These are phyloP conservation scores for Diarsia rubi DNA, from an alignment of 2,888 invertebrate genomes.

Conservation along the genomic window DNA sequence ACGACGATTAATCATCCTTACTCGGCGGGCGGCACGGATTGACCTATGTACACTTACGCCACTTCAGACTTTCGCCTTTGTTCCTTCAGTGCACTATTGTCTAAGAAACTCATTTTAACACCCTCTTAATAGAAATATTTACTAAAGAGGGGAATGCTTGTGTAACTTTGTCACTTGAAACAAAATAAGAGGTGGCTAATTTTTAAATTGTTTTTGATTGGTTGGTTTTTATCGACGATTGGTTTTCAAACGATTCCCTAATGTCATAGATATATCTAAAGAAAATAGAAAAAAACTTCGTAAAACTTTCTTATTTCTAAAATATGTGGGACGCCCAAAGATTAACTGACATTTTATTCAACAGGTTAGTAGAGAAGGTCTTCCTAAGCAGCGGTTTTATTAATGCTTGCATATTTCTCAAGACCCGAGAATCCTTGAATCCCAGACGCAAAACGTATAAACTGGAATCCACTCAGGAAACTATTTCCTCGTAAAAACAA, in stretches of 20 bases:
- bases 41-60: conserved; percentile 81
- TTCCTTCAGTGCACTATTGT: conserved; percentile 62
- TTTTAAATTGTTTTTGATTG: background rate
- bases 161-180: conserved; percentile 37
- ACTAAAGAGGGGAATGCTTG: conserved; percentile 22
- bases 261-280: no score
- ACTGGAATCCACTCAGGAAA: conserved; percentile 50
- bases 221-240: background rate
- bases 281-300: background rate
- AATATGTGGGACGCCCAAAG: background rate
- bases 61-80: conserved; percentile 73
- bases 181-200: conserved; percentile 10
- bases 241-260: background rate
- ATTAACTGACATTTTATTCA: conserved; percentile 39
- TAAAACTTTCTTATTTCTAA: background rate
- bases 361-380: conserved; percentile 40
- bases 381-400: conserved; percentile 38
- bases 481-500: conserved; percentile 55
- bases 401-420: conserved; percentile 43
- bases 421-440: conserved; percentile 19
- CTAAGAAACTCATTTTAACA: conserved; percentile 54
- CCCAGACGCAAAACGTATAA: conserved; percentile 37
- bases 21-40: conserved; percentile 83
- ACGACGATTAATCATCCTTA: conserved; percentile 85
- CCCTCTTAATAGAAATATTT: conserved; percentile 48